Evolutionary conservation across 2,113 vertebrate species (phyloP).

Genomic region (Recurvirostra avosetta): DNA sequence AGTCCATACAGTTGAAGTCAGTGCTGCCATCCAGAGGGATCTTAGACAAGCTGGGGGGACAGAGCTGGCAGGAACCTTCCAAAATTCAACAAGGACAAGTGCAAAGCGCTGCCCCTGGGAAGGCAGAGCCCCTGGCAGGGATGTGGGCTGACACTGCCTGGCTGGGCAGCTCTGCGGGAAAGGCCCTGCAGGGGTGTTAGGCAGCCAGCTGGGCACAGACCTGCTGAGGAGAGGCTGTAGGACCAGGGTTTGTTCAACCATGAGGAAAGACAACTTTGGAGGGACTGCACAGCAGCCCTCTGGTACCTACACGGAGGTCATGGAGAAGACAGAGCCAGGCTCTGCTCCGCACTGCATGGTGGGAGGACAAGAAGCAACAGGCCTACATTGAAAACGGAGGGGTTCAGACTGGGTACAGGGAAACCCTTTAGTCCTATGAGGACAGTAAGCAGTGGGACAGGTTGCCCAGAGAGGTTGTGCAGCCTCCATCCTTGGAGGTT

Average conservation of each 20-base stretch:
- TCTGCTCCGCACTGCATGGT: not conserved
- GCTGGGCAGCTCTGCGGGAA: not conserved
- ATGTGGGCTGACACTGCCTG: not conserved
- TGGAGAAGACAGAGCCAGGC: not conserved
- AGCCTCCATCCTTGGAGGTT: not conserved
- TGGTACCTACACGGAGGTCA: not conserved
- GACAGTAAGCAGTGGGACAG: not conserved
- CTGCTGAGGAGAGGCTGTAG: not conserved
- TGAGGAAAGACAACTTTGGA: not conserved
- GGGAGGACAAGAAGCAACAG: not conserved
- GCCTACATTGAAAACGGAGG: rapidly evolving
- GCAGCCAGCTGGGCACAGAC: not conserved
- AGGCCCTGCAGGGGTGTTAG: not conserved
- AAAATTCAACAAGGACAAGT: not conserved
- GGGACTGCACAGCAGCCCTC: not conserved
- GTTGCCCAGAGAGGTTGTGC: not conserved
- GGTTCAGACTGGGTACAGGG: not conserved
- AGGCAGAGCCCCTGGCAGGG: not conserved
- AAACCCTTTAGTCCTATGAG: not conserved
- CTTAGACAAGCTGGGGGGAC: not conserved
- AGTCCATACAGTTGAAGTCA: not conserved
- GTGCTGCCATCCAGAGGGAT: not conserved
- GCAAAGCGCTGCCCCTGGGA: not conserved
- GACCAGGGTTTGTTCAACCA: not conserved
- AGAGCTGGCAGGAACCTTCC: not conserved